Conservation (phyloP, 2,113 vertebrate genomes). For the Corythaeola cristata region DNA sequence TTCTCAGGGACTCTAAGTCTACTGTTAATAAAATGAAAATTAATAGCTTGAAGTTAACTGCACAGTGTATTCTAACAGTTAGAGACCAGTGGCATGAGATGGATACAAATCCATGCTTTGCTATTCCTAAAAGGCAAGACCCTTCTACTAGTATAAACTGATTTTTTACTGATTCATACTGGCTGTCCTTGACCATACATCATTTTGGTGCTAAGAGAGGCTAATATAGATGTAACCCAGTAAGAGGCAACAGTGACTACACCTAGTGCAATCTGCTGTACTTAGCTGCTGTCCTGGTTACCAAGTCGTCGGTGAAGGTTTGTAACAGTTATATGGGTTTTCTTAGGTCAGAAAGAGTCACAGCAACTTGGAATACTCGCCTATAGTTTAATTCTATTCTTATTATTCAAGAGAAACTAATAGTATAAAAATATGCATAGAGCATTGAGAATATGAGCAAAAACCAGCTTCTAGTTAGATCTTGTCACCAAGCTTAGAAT, state of each 20-base stretch:
- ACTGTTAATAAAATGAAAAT: not conserved
- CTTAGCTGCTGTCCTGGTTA: not conserved
- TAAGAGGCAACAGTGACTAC: not conserved
- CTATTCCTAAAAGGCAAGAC: not conserved
- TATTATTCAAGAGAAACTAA: not conserved
- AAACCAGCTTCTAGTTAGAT: not conserved
- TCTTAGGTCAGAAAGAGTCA: not conserved
- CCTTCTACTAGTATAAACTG: not conserved
- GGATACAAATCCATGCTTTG: not conserved
- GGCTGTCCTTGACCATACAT: not conserved
- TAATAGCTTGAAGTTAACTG: not conserved
- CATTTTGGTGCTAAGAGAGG: not conserved
- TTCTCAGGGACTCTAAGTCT: not conserved
- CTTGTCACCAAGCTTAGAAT: accelerated
- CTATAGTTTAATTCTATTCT: not conserved
- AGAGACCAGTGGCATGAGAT: accelerated
- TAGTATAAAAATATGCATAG: not conserved
- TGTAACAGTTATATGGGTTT: not conserved
- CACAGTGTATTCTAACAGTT: not conserved
- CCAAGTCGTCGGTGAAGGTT: not conserved
- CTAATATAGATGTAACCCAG: not conserved
- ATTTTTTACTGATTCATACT: not conserved
- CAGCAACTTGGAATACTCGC: not conserved
- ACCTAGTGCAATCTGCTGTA: not conserved
- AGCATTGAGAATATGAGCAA: not conserved